Evolutionary conservation across 2,888 invertebrate genomes (phyloP).

Genomic region (Itoplectis maculator): DNA sequence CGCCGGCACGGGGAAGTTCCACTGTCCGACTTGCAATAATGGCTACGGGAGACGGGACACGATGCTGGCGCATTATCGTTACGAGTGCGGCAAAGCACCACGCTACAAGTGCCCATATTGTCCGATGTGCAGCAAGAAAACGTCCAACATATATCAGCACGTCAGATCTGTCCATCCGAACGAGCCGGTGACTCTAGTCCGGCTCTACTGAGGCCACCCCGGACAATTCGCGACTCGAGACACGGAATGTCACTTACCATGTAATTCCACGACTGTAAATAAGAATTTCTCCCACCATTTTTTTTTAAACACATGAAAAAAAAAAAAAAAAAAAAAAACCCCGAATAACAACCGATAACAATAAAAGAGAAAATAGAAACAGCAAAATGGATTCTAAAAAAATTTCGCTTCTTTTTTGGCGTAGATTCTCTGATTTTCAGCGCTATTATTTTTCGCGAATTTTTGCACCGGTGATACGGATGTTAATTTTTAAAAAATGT

Average conservation of each 20-base stretch:
- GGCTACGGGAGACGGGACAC: conserved; percentile 82
- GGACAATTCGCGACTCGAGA: conserved; percentile 26
- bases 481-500: neutral
- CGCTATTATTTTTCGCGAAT: neutral
- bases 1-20: conserved; percentile 79
- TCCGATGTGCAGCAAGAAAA: conserved; percentile 79
- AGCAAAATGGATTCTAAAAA: conserved; percentile 21
- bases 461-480: neutral
- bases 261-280: conserved; percentile 53
- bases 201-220: conserved; percentile 79
- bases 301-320: conserved; percentile 41
- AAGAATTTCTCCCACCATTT: no score
- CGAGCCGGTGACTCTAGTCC: conserved; percentile 78
- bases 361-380: conserved; percentile 23
- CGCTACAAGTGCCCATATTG: conserved; percentile 83
- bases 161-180: conserved; percentile 79
- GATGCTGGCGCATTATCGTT: conserved; percentile 82
- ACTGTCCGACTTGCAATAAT: conserved; percentile 83
- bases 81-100: conserved; percentile 83
- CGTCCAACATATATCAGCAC: conserved; percentile 81
- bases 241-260: conserved; percentile 12
- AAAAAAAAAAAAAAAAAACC: neutral
- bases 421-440: conserved; percentile 13
- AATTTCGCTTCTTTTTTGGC: conserved; percentile 31
- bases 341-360: conserved; percentile 15